Evolutionary conservation across 2,113 vertebrate species (phyloP).

Genomic region (Dipodomys merriami): DNA sequence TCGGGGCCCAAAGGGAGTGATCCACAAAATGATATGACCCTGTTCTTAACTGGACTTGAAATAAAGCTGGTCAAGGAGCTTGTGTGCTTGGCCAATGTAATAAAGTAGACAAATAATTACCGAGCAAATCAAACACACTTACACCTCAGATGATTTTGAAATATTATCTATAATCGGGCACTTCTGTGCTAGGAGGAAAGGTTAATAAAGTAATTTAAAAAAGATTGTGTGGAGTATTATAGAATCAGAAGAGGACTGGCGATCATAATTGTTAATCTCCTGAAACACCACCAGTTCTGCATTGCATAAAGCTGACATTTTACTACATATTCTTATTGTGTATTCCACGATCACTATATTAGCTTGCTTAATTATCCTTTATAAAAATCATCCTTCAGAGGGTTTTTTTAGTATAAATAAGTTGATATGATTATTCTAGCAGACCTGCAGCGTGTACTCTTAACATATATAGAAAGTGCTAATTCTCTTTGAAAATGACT

Average conservation of each 20-base stretch:
- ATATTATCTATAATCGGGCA: slow-evolving; percentile 92
- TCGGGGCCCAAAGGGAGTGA: slow-evolving; percentile 60
- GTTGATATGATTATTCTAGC: slow-evolving; percentile 69
- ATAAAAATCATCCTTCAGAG: slow-evolving; percentile 77
- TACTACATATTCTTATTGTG: slow-evolving; percentile 82
- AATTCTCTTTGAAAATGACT: slow-evolving; percentile 53
- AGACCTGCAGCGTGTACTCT: slow-evolving; percentile 53
- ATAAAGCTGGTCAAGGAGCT: slow-evolving; percentile 87
- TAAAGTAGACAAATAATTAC: slow-evolving; percentile 93
- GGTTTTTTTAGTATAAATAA: slow-evolving; percentile 75
- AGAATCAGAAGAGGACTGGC: slow-evolving; percentile 88
- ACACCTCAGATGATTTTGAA: slow-evolving; percentile 90
- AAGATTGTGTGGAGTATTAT: slow-evolving; percentile 91
- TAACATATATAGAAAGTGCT: slow-evolving; percentile 40
- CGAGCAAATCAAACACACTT: slow-evolving; percentile 91
- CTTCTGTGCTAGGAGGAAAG: slow-evolving; percentile 91
- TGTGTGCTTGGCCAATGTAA: slow-evolving; percentile 87
- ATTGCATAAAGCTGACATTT: slow-evolving; percentile 84
- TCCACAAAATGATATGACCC: slow-evolving; percentile 76
- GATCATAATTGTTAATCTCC: slow-evolving; percentile 91
- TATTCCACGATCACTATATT: slow-evolving; percentile 82
- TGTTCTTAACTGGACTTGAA: slow-evolving; percentile 87
- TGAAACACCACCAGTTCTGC: slow-evolving; percentile 85
- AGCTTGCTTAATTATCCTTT: slow-evolving; percentile 86
- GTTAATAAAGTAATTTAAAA: slow-evolving; percentile 93